phyloP scores from a whole-genome alignment of 1,140 invertebrate species.

The Drosophila aff. region DNA sequence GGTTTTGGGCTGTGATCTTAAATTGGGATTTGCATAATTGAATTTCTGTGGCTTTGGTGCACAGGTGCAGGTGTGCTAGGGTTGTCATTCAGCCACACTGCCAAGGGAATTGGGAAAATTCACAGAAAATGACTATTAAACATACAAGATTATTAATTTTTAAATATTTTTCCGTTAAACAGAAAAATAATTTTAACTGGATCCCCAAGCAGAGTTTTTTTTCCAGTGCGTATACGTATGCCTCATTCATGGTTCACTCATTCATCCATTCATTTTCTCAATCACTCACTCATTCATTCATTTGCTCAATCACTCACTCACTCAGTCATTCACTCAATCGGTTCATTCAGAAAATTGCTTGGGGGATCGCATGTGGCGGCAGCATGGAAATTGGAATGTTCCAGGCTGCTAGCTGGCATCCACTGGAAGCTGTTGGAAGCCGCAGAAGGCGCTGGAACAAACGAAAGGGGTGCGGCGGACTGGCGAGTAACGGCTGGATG shows the following conservation, averaged over 20 bases:
- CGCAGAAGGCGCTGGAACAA: slow-evolving; percentile 48
- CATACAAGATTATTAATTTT: neutral
- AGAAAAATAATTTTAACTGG: neutral
- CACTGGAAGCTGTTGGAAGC: slow-evolving; percentile 54
- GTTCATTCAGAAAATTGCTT: slow-evolving; percentile 51
- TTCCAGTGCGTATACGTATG: slow-evolving; percentile 8
- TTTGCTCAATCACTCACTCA: neutral
- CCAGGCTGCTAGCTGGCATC: slow-evolving; percentile 39
- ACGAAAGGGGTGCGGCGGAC: slow-evolving; percentile 63
- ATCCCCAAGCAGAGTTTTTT: too few species aligned
- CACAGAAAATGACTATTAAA: too few species aligned
- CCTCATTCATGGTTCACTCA: slow-evolving; percentile 15
- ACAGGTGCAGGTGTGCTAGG: slow-evolving; percentile 66
- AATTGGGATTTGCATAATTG: slow-evolving; percentile 78
- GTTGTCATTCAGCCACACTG: slow-evolving; percentile 18
- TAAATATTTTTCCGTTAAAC: neutral
- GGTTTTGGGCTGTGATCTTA: slow-evolving; percentile 54
- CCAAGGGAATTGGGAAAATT: slow-evolving; percentile 2
- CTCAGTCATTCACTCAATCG: slow-evolving; percentile 25
- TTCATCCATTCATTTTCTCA: neutral
- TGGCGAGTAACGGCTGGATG: slow-evolving; percentile 34
- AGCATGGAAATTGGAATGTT: slow-evolving; percentile 47
- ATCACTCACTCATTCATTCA: neutral
- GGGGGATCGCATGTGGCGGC: slow-evolving; percentile 41
- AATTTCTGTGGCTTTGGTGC: slow-evolving; percentile 36